Percentiles rank a stretch among this genome's conserved stretches.
These are phyloP conservation scores for Phenganax stokvisi DNA, from an alignment of 92 coral and sea anemone genomes.

Conservation along the genomic window DNA sequence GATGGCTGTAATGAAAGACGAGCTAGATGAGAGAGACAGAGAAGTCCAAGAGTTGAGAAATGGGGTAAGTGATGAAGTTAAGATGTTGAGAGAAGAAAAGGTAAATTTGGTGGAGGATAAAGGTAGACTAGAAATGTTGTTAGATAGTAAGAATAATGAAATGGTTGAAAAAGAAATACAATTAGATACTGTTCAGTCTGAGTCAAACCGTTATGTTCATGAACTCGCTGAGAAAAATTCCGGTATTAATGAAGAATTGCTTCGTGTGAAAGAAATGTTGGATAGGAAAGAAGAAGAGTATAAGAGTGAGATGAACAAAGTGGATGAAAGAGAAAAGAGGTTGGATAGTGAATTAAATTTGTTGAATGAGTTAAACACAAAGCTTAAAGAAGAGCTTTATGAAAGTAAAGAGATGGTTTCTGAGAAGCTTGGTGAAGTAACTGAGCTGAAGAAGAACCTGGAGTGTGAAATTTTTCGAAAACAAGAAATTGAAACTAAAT, in stretches of 20 bases:
- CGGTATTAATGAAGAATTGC: conserved; percentile 3
- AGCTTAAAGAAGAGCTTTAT: conserved; percentile 27
- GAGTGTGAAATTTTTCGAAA: conserved; percentile 1
- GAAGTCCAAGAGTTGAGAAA: conserved; percentile 9
- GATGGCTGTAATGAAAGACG: conserved; percentile 26
- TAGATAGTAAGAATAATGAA: conserved; percentile 24
- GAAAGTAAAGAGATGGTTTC: background rate
- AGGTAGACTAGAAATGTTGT: conserved; percentile 18
- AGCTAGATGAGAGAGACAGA: background rate
- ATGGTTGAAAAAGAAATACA: background rate
- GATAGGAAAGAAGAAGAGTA: conserved; percentile 3
- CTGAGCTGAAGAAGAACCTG: background rate
- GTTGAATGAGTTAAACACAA: conserved; percentile 29
- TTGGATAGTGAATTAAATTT: conserved; percentile 30
- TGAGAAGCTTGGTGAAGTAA: background rate
- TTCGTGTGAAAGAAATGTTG: conserved; percentile 1
- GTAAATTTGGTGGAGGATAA: conserved; percentile 17
- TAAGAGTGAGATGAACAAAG: conserved; percentile 4
- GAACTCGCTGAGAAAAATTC: conserved; percentile 14
- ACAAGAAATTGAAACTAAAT: conserved; percentile 7
- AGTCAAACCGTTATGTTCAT: conserved; percentile 3
- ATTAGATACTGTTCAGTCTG: background rate
- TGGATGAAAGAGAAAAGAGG: conserved; percentile 12
- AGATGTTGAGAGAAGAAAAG: conserved; percentile 32
- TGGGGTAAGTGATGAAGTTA: conserved; percentile 36